Evolutionary conservation across 2,113 vertebrate species (phyloP).

Genomic region (Polyodon spathula): DNA sequence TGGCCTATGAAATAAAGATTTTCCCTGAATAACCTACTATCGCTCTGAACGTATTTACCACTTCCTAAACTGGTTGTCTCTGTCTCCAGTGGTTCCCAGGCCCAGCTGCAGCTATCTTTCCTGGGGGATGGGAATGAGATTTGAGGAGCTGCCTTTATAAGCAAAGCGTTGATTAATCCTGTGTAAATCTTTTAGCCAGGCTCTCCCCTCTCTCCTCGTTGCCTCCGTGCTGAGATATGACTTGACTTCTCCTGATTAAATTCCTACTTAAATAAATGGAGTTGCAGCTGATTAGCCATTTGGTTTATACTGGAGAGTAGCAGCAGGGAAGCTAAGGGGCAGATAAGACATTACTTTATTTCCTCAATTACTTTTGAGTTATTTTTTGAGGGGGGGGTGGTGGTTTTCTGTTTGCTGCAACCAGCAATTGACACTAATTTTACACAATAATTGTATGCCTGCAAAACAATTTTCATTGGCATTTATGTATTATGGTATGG

Average conservation of each 20-base stretch:
- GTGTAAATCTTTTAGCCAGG: background rate
- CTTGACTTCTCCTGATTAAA: background rate
- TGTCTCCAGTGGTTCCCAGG: conserved; percentile 5
- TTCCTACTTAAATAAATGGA: conserved; percentile 4
- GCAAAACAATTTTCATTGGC: too few species aligned
- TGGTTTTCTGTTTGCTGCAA: background rate
- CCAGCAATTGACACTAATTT: too few species aligned
- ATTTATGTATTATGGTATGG: too few species aligned
- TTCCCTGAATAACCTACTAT: too few species aligned
- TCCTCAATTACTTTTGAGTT: too few species aligned
- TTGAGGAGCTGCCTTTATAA: background rate
- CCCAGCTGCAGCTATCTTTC: too few species aligned
- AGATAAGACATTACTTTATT: background rate
- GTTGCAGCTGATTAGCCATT: background rate
- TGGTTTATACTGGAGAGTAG: background rate
- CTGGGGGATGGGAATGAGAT: too few species aligned
- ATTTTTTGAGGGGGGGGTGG: background rate
- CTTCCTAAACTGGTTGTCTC: too few species aligned
- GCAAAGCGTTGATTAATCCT: background rate
- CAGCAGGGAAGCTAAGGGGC: background rate
- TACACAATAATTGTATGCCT: too few species aligned
- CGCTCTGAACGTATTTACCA: too few species aligned
- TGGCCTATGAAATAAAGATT: too few species aligned
- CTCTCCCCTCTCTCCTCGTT: background rate
- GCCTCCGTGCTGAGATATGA: background rate